Percentiles rank a stretch among this genome's conserved stretches.
These are phyloP conservation scores for Apotomis capreana DNA, from an alignment of 2,888 invertebrate species.

Conservation along the genomic window DNA sequence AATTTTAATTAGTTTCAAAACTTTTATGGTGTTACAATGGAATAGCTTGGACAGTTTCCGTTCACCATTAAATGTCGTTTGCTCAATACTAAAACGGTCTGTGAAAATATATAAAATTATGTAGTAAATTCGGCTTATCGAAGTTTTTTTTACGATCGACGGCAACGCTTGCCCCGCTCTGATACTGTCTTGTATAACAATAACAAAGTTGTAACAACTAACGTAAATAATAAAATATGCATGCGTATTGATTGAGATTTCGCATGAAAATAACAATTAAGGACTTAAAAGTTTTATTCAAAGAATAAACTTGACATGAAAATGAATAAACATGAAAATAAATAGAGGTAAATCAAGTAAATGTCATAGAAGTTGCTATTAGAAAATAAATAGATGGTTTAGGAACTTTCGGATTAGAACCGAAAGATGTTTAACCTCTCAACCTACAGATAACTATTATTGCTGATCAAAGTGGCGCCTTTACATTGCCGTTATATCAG, in stretches of 20 bases:
- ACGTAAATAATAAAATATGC: constrained; percentile 29
- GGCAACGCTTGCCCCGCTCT: constrained; percentile 43
- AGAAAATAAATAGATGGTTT: too few species aligned
- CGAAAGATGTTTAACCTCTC: background rate
- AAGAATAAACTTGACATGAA: too few species aligned
- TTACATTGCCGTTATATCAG: background rate
- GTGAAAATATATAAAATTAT: constrained; percentile 54
- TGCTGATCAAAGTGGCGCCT: background rate
- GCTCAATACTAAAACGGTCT: constrained; percentile 50
- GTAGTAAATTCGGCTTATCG: constrained; percentile 56
- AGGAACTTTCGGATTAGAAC: too few species aligned
- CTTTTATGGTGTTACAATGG: constrained; percentile 42
- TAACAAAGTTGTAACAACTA: constrained; percentile 39
- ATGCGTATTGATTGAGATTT: background rate
- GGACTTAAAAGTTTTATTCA: too few species aligned
- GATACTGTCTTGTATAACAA: constrained; percentile 37
- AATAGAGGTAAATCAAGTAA: too few species aligned
- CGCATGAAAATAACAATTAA: background rate
- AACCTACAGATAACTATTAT: background rate
- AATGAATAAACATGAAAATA: too few species aligned
- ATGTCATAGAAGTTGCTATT: too few species aligned
- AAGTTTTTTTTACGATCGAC: constrained; percentile 51
- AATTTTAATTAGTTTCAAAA: constrained; percentile 7
- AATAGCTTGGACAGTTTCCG: constrained; percentile 45
- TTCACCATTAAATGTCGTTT: constrained; percentile 51